A percentile compares a stretch with the other conserved stretches of the same genome.
Conservation (phyloP, 53 echinoderm and acorn worm species). For the Zoroaster sp. region DNA sequence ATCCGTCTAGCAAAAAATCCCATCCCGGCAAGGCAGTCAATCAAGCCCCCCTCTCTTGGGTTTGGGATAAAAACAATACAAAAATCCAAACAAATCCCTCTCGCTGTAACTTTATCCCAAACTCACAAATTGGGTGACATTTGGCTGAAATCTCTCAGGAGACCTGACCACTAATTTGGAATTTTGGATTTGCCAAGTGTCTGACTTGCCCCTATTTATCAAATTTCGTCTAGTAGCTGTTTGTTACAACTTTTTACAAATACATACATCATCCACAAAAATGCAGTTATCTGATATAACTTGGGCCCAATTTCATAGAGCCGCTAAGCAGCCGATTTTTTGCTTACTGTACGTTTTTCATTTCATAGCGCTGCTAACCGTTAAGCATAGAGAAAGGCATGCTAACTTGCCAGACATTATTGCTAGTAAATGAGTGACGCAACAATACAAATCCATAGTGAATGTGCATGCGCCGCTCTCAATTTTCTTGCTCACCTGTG, state of each 20-base stretch:
- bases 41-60: background rate
- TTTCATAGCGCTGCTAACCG: too few relatives aligned
- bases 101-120: slow-evolving; percentile 26
- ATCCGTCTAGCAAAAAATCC: background rate
- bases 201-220: too few relatives aligned
- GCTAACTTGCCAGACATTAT: too few relatives aligned
- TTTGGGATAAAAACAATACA: background rate
- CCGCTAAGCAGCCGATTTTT: too few relatives aligned
- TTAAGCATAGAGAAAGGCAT: too few relatives aligned
- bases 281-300: background rate
- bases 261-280: background rate
- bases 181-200: background rate
- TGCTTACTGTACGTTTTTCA: too few relatives aligned
- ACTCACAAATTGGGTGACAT: slow-evolving; percentile 43
- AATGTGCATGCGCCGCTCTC: too few relatives aligned
- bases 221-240: too few relatives aligned
- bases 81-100: background rate
- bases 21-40: background rate
- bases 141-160: background rate
- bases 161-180: background rate
- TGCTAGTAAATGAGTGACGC: too few relatives aligned
- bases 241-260: background rate
- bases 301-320: too few relatives aligned
- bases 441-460: too few relatives aligned
- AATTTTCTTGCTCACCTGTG: too few relatives aligned